A percentile compares a stretch with the other conserved stretches of the same genome.
Evolutionary conservation across 2,888 invertebrate species (phyloP).

Genomic region (Caenorhabditis sp.): DNA sequence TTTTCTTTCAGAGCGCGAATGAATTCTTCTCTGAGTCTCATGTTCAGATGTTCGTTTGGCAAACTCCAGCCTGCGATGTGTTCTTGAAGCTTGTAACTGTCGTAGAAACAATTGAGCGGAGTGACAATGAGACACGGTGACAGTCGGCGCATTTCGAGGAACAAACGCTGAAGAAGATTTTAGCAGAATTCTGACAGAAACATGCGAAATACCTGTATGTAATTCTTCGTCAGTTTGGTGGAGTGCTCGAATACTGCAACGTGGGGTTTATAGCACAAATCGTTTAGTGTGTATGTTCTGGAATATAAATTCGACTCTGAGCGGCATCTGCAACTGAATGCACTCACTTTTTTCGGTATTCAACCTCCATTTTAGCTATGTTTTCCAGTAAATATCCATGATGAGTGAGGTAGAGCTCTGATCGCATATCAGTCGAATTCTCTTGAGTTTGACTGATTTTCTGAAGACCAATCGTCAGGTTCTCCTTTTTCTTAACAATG

Average conservation of each 20-base stretch:
- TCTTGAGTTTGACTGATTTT: constrained; percentile 13
- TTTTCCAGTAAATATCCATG: constrained; percentile 40
- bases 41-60: constrained; percentile 13
- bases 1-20: background rate
- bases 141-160: constrained; percentile 23
- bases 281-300: constrained; percentile 33
- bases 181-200: too few relatives aligned
- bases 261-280: constrained; percentile 52
- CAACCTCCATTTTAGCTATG: constrained; percentile 8
- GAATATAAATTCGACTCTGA: too few relatives aligned
- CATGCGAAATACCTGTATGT: background rate
- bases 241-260: constrained; percentile 9
- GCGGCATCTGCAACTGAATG: too few relatives aligned
- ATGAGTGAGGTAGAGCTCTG: constrained; percentile 24
- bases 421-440: constrained; percentile 18
- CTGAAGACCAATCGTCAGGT: too few relatives aligned
- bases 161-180: constrained; percentile 2
- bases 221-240: background rate
- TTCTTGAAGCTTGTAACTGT: constrained; percentile 19
- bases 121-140: constrained; percentile 49
- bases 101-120: constrained; percentile 47
- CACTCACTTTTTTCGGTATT: constrained; percentile 20
- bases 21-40: constrained; percentile 18
- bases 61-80: constrained; percentile 32
- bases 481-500: too few relatives aligned